A percentile compares a stretch with the other conserved stretches of the same genome.
phyloP scores from a whole-genome alignment of 1,140 invertebrate genomes.

The Halyomorpha halys region DNA sequence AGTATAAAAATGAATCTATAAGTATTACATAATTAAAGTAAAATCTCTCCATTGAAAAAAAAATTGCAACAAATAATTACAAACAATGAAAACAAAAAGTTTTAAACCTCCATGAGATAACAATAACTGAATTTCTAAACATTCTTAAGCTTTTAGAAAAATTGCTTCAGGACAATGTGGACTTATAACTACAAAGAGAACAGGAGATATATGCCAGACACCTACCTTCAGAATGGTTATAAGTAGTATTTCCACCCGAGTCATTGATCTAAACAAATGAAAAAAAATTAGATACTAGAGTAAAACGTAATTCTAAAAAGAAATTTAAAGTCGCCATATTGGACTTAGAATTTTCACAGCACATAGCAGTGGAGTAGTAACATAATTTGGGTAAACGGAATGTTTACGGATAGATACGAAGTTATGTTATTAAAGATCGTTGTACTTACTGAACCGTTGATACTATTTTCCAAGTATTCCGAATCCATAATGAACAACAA shows the following conservation, averaged over 20 bases:
- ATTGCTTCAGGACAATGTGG: not conserved
- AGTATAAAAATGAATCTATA: not conserved
- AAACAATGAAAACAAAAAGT: not conserved
- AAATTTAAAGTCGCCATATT: constrained; percentile 21
- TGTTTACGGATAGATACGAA: not conserved
- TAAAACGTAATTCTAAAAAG: constrained; percentile 3
- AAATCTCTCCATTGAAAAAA: not conserved
- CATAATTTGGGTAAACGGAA: not conserved
- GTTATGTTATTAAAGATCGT: not conserved
- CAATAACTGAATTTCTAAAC: not conserved
- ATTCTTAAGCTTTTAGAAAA: not conserved
- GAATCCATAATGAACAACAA: constrained; percentile 9
- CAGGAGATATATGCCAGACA: not conserved
- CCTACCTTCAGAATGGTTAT: constrained; percentile 24
- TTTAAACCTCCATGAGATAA: not conserved
- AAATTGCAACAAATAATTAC: not conserved
- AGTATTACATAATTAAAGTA: not conserved
- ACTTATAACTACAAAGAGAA: not conserved
- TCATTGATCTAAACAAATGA: constrained; percentile 10
- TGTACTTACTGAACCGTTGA: constrained; percentile 14
- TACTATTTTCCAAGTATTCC: not conserved
- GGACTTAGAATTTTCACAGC: constrained; percentile 14
- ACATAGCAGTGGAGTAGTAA: not conserved
- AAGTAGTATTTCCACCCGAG: constrained; percentile 3
- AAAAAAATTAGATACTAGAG: constrained; percentile 4